Conservation (phyloP, 2,888 invertebrate genomes). For the Trypoxylon attenuatum region DNA sequence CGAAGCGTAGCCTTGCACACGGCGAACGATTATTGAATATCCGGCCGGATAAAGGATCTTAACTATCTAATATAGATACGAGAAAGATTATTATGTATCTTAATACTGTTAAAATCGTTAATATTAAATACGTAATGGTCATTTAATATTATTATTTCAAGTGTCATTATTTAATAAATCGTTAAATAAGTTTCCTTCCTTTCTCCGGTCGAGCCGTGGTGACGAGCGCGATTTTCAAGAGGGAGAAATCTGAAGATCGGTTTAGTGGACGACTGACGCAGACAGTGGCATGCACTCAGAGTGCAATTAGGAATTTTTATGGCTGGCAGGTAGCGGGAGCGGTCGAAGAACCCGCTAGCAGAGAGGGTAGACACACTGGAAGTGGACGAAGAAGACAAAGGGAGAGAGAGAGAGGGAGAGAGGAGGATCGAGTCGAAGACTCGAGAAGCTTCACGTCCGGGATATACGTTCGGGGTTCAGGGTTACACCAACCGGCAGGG, state of each 20-base stretch:
- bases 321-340: constrained; percentile 20
- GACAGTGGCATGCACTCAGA: constrained; percentile 28
- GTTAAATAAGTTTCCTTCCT: constrained; percentile 18
- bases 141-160: no score
- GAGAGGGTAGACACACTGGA: no score
- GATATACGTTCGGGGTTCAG: constrained; percentile 49
- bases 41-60: constrained; percentile 32
- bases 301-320: constrained; percentile 58
- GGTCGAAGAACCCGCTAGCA: background rate
- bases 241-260: constrained; percentile 12
- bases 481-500: constrained; percentile 56
- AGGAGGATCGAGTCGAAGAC: constrained; percentile 28
- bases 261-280: constrained; percentile 10
- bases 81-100: no score
- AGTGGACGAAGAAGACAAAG: background rate
- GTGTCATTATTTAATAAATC: no score
- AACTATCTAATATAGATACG: no score
- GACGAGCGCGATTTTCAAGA: constrained; percentile 2
- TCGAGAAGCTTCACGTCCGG: constrained; percentile 40
- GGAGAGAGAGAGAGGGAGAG: background rate
- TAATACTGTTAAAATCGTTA: no score
- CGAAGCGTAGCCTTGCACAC: constrained; percentile 26
- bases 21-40: constrained; percentile 32
- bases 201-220: background rate
- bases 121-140: no score